Base-by-base conservation (phyloP, 2,888 invertebrate genomes). In the Mellilla xanthometata region DNA sequence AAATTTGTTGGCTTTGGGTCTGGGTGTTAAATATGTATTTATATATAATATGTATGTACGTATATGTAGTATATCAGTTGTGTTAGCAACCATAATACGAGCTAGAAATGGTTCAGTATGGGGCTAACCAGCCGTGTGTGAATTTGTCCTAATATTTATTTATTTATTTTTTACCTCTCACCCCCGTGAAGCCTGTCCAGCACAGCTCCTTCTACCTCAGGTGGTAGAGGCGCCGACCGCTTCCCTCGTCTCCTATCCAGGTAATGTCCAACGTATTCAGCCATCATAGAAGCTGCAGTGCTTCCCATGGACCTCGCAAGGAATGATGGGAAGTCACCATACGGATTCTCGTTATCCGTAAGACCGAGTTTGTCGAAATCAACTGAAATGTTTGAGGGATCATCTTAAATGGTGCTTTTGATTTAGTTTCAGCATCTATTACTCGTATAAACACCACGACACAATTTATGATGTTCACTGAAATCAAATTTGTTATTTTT, bases 271-370 rank as follows among this genome's bases (percentile, higher is more conserved):
- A 96, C 92, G 67, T 95, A 96, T 61, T 95, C 93, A 0, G 95
- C 93, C 75, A 93, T 83, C 54, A 93, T 75, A 41, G 92, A 90
- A 0, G 94, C 94, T 0, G 95, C 95, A 5, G 93, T 91, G 56
- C 93, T 91, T 2, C 95, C 94, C 91, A 95, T 93, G 2, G 95
- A 94, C 51, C 95, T 86, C 0, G 94, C 94, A 56, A 96, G 91
- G 2, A 95, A 86, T 0, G 95, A 94, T 0, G 96, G 95, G 42
- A 96, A 77, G 30, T 93, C 94, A 9, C 96, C 96, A 66, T 95
- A 94, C 0, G 96, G 96, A 81, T 96, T 96, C 72, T 96, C 95
- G 72, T 96, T 96, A 72, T 96, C 96, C n/a, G 96, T 96, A 60
- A 96, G 76, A 8, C 96, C 96, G 55, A 96, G 81, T 75, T 95